Evolutionary conservation across 2,888 invertebrate species (phyloP), one percentile per base, ranked within the genome.

Genomic region (Philhelius pedissequus): DNA sequence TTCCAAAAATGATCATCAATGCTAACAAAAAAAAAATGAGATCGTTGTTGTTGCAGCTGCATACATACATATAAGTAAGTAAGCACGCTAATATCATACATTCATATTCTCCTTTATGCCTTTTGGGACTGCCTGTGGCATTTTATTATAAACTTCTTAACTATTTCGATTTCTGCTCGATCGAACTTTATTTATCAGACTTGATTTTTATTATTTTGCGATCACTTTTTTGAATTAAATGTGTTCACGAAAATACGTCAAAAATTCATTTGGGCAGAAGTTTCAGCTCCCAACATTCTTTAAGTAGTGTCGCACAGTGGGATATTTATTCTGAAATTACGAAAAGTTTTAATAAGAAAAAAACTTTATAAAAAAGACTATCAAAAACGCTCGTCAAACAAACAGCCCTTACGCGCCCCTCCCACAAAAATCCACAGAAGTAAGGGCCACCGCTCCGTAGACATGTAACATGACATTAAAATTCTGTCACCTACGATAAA

Each of bases 141-240:
- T 76, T n/a, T 54, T 56, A 73, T 52, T 69, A 66, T 27, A n/a
- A n/a, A 52, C 62, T 71, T 30, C 32, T 56, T n/a, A 43, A 22
- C 54, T 15, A 71, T 56, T 64, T 38, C n/a, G 64, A 80, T 80
- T 27, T 62, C 20, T 56, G 62, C 30, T 25, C 79, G 83, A 79
- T 84, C 75, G 84, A 84, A n/a, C 71, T 84, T 84, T 84, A 76
- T 79, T 84, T 71, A 60, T 84, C 79, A 70, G 79, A 75, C 30
- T 78, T 43, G 22, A 74, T 66, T 66, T 77, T 56, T 82, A 56
- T 77, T 62, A 45, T 56, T 71, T 56, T 18, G 50, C 52, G 66
- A 75, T 64, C 56, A 56, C 70, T 69, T 69, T 62, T 56, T 18
- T 54, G 64, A 70, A 52, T 43, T 35, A 48, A 76, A 71, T 81